Evolutionary conservation across 2,888 invertebrate species (phyloP), one percentile per base, ranked within the genome.

Genomic region (Coelinius sp.): DNA sequence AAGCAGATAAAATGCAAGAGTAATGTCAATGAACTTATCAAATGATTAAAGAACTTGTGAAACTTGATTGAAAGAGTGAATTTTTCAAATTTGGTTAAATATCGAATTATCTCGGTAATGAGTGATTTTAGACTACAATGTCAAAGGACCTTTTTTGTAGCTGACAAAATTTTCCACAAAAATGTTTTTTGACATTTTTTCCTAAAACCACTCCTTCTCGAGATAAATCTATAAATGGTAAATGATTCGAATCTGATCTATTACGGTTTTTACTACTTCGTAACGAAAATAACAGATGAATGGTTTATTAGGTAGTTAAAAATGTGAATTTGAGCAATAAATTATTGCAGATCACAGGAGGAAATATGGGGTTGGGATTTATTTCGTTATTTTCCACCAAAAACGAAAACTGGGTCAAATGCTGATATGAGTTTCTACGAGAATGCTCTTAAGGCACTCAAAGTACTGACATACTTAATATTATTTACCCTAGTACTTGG

Each of bases 321-420:
- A 52, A 24, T 52, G 24, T 52, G n/a, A 44, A n/a, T n/a, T 53
- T 25, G 8, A 53, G 25, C 14, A 17, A 6, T 25, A 10, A 22
- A 31, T 59, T 31, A 17, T 59, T 59, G 35, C 59, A 59, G 59
- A 62, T 38, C 22, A 31, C 44, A 80, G 49, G 78, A 82, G 27
- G 90, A 91, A 79, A 87, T 89, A 6, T 90, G 91, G 83, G 89
- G 92, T 89, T 97, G 96, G 96, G 94, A 96, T 83, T 90, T 93
- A 12, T 96, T 96, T 86, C 90, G 93, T 81, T 92, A 93, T 80
- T 90, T 93, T 8, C 94, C 94, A 0, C 90, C 92, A 66, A 91
- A 92, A 84, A 90, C 90, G 74, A 91, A 92, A 75, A 91, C 91
- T 41, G 93, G 93, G 46, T 94, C 95, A 0, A 92, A 92, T 89